These are phyloP conservation scores for Malurus alboscapulatus DNA, from an alignment of 2,113 vertebrate genomes.

Conservation along the genomic window DNA sequence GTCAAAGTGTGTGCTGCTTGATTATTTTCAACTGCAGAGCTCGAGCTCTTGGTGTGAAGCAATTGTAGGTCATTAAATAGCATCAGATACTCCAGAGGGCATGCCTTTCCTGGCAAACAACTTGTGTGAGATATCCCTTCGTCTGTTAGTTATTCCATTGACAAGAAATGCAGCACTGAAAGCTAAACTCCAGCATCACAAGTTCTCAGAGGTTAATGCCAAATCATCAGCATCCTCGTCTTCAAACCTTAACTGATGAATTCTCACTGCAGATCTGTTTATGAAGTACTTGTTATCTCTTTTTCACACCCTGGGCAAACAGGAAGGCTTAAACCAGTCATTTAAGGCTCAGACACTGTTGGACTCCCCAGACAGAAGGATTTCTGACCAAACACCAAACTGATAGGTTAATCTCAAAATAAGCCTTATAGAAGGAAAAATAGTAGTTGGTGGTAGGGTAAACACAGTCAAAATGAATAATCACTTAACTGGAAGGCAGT, in stretches of 20 bases:
- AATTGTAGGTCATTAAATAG: not conserved
- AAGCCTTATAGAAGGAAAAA: not conserved
- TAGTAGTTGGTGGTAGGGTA: not conserved
- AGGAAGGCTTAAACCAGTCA: not conserved
- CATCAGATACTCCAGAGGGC: not conserved
- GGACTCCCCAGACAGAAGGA: not conserved
- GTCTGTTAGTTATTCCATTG: not conserved
- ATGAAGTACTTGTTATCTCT: not conserved
- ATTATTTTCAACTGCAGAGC: not conserved
- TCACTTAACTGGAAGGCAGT: not conserved
- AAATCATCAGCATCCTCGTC: not conserved
- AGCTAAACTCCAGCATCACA: not conserved
- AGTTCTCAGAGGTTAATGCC: not conserved
- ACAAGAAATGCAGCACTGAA: not conserved
- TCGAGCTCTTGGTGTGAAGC: not conserved
- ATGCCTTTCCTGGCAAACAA: not conserved
- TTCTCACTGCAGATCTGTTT: not conserved
- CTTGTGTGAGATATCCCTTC: not conserved
- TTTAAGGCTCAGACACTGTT: not conserved
- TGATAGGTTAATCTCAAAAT: not conserved
- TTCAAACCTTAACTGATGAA: not conserved
- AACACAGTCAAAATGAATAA: not conserved
- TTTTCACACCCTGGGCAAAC: not conserved
- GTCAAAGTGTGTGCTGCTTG: not conserved
- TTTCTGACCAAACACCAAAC: not conserved